A percentile compares a stretch with the other conserved stretches of the same genome.
Evolutionary conservation across 2,888 invertebrate genomes (phyloP).

Genomic region (Eupithecia inturbata): DNA sequence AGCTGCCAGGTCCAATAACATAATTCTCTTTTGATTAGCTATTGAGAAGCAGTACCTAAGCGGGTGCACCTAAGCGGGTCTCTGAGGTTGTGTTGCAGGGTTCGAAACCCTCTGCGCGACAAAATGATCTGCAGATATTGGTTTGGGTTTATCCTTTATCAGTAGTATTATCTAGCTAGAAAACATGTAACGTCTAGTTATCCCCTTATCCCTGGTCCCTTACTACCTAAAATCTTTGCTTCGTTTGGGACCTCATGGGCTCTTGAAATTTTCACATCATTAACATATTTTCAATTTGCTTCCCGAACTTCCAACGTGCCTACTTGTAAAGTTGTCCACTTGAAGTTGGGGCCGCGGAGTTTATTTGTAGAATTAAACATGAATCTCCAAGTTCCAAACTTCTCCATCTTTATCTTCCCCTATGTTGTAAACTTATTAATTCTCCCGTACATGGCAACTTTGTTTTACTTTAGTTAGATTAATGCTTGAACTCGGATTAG

Average conservation of each 20-base stretch:
- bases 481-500: slow-evolving; percentile 39
- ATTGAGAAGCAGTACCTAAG: background rate
- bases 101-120: background rate
- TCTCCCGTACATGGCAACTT: slow-evolving; percentile 40
- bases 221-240: background rate
- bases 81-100: background rate
- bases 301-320: slow-evolving; percentile 25
- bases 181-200: background rate
- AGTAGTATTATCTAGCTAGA: background rate
- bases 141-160: background rate
- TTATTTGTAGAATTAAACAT: slow-evolving; percentile 41
- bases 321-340: slow-evolving; percentile 38
- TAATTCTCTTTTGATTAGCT: background rate
- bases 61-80: background rate
- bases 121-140: background rate
- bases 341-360: slow-evolving; percentile 23
- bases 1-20: background rate
- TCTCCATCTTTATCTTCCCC: slow-evolving; percentile 39
- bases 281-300: slow-evolving; percentile 27
- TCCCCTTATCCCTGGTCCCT: background rate
- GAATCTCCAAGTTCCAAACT: slow-evolving; percentile 41
- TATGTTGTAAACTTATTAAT: slow-evolving; percentile 46
- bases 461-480: slow-evolving; percentile 37
- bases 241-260: background rate
- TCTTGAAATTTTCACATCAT: slow-evolving; percentile 4